Base-by-base conservation (phyloP, 64 coral and sea anemone species). In the Anthopleura sola region DNA sequence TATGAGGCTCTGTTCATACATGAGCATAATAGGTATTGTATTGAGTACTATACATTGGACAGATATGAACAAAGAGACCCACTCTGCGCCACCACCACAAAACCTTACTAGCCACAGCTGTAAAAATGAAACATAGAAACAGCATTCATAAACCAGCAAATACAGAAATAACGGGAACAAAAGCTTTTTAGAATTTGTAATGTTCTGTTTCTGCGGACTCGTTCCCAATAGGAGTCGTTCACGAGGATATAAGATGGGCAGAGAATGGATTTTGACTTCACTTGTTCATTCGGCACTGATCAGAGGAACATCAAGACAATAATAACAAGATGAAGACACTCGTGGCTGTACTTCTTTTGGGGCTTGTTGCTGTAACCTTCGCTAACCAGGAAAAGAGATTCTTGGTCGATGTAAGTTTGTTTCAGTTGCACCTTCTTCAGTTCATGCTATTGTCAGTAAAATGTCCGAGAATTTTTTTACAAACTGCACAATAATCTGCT, bases 241-340 rank as follows among this genome's bases (percentile, higher is more conserved):
- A 29, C 14, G 16, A 36, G 66, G n/a, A 71, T 71, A 71, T 71
- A 71, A 71, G 66, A 71, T 10, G 3, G 0, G 66, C 1, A 32
- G 6, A 34, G 29, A 33, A 71, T 8, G 10, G 13, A 16, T 32
- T 71, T 16, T 34, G 13, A 14, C 28, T n/a, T 71, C 29, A 71
- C 66, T 71, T 71, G 66, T 36, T 71, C 66, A 34, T 20, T 44
- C 58, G 37, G 4, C 24, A 31, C 31, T 62, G 57, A 16, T 75
- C 0, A 20, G 3, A 84, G 15, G 39, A 62, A 26, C 34, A 44
- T 74, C 13, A n/a, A 85, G 62, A 44, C 4, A 28, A 46, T 14
- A 68, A 12, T 62, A 75, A 13, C 58, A 68, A 50, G 3, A 89
- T 89, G 81, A 89, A 76, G 66, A 53, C 51, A 20, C 62, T 84